A percentile compares a stretch with the other conserved stretches of the same genome.
These are phyloP conservation scores for Archivesica marissinica DNA, from an alignment of 1,140 invertebrate genomes.

Conservation along the genomic window DNA sequence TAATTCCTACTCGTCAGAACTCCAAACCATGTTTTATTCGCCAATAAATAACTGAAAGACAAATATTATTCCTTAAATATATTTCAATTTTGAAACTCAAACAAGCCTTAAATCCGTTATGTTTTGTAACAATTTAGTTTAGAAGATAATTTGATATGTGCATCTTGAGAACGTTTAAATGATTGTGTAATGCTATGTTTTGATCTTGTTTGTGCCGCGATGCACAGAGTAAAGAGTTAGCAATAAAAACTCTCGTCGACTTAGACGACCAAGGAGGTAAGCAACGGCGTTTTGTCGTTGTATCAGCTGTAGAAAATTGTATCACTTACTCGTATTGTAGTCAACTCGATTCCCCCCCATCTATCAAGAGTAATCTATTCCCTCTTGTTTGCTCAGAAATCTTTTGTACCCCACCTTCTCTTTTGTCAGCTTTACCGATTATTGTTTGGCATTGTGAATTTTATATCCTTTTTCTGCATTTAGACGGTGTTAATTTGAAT, in stretches of 20 bases:
- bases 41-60: background rate
- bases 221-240: constrained; percentile 61
- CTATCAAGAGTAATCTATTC: background rate
- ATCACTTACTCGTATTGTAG: background rate
- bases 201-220: constrained; percentile 39
- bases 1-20: background rate
- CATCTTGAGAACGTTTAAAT: background rate
- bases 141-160: background rate
- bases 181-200: background rate
- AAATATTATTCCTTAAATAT: background rate
- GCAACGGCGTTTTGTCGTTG: constrained; percentile 50
- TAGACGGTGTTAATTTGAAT: no score
- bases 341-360: background rate
- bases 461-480: no score
- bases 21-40: background rate
- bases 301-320: constrained; percentile 33
- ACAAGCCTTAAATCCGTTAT: background rate
- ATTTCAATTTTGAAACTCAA: background rate
- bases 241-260: constrained; percentile 56
- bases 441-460: background rate
- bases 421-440: background rate
- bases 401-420: no score
- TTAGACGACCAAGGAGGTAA: constrained; percentile 65
- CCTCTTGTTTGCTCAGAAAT: background rate
- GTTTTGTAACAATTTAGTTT: background rate